Evolutionary conservation across 1,140 invertebrate species (phyloP).

Genomic region (Danaus plexippus): DNA sequence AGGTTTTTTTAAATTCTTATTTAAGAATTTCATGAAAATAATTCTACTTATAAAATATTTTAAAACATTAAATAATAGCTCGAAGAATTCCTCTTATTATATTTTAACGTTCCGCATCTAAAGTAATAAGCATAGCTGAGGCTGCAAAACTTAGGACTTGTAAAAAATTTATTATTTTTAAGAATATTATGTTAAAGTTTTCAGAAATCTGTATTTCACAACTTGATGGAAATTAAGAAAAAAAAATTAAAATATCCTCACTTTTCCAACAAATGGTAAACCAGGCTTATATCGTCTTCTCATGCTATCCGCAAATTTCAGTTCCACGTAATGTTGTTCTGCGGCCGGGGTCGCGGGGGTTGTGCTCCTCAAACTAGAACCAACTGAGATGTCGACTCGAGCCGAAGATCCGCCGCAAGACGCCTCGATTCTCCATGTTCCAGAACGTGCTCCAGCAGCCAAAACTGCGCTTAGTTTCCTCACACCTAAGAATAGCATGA

Average conservation of each 20-base stretch:
- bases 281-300: constrained; percentile 76
- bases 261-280: constrained; percentile 76
- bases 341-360: constrained; percentile 73
- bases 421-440: constrained; percentile 73
- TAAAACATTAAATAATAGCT: too few species aligned
- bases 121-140: too few species aligned
- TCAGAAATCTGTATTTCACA: constrained; percentile 15
- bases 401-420: constrained; percentile 71
- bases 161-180: too few species aligned
- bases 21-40: too few species aligned
- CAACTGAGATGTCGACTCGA: constrained; percentile 48
- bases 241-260: constrained; percentile 42
- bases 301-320: constrained; percentile 76
- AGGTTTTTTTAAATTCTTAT: too few species aligned
- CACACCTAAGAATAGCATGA: constrained; percentile 61
- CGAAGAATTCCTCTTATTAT: too few species aligned
- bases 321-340: constrained; percentile 77
- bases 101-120: too few species aligned
- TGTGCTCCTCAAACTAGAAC: constrained; percentile 58
- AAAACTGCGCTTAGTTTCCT: constrained; percentile 71
- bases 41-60: too few species aligned
- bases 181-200: too few species aligned
- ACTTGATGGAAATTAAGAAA: not conserved
- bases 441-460: constrained; percentile 67
- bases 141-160: too few species aligned